phyloP scores from a whole-genome alignment of 1,140 invertebrate species.

The Magallana ariakensis region DNA sequence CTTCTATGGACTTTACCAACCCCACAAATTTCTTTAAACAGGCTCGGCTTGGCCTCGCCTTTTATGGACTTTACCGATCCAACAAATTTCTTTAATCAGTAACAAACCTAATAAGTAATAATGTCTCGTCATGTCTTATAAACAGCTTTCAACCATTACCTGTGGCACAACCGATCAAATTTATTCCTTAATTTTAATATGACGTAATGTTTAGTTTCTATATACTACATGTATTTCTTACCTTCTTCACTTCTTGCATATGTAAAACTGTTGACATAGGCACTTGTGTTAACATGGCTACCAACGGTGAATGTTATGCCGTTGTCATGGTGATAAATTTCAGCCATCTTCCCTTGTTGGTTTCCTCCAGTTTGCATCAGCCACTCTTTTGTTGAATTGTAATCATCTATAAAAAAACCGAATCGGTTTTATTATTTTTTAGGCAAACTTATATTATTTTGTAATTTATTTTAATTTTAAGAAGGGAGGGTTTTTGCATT shows the following conservation, averaged over 20 bases:
- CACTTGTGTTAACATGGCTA: not conserved
- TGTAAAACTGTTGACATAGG: not conserved
- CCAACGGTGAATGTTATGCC: not conserved
- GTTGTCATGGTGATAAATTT: conserved; percentile 12
- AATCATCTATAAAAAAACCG: not conserved
- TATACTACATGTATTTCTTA: not conserved
- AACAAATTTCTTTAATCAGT: too few species aligned
- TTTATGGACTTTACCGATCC: too few species aligned
- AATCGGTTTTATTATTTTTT: not conserved
- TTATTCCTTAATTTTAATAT: not conserved
- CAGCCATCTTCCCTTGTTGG: not conserved
- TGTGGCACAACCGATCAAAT: not conserved
- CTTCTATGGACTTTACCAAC: too few species aligned
- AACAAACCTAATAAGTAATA: too few species aligned
- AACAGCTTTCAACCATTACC: too few species aligned
- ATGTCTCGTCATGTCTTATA: too few species aligned
- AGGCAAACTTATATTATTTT: not conserved
- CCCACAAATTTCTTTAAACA: too few species aligned
- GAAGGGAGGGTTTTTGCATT: not conserved
- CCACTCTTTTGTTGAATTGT: conserved; percentile 9
- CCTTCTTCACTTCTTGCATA: not conserved
- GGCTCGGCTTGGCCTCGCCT: too few species aligned
- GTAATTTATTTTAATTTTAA: not conserved
- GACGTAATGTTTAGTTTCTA: too few species aligned
- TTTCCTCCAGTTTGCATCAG: not conserved